Base-by-base conservation (phyloP, 1,140 invertebrate genomes). In the Hermatobates lingyangjiaoensis region DNA sequence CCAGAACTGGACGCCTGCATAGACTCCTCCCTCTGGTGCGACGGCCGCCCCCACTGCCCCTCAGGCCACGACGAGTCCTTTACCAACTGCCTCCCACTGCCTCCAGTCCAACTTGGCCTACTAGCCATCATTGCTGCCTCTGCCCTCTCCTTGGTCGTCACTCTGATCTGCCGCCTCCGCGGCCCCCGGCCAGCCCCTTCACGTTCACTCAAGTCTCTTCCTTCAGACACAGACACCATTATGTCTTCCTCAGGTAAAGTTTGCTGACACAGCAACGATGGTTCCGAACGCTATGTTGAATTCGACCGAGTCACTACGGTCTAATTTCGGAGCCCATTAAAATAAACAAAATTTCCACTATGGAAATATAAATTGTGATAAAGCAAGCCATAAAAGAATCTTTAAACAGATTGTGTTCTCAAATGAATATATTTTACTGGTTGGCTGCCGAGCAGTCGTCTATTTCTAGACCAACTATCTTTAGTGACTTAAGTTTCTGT, bases 241-340 rank as follows among this genome's bases (percentile, higher is more conserved):
- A 51, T 62, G 25, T 51, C 53, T 3, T 53, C 54, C 28, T 46
- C 57, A n/a, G 53, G 52, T 23, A 85, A 86, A 66, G 84, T 86
- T 75, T 86, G 84, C 83, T 88, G 85, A 88, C 84, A 84, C 74
- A 83, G 76, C 77, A 48, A 52, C 20, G 83, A 87, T 74, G 82
- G 81, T 81, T 86, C 83, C 79, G 83, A 86, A 68, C 81, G 83
- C 66, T 87, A 87, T 70, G 81, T 87, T 62, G 84, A 88, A 70
- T 78, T 87, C 55, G 85, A 88, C 68, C 74, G 85, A 54, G 84
- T 88, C 57, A 88, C 85, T 58, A 88, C 84, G 49, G 85, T 88
- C 73, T 87, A 82, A 86, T 10, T 34, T n/a, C n/a, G n/a, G n/a
- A n/a, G n/a, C n/a, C n/a, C n/a, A n/a, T n/a, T n/a, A n/a, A n/a